Evolutionary conservation across 2,113 vertebrate species (phyloP).

Genomic region (Protobothrops mucrosquamatus): DNA sequence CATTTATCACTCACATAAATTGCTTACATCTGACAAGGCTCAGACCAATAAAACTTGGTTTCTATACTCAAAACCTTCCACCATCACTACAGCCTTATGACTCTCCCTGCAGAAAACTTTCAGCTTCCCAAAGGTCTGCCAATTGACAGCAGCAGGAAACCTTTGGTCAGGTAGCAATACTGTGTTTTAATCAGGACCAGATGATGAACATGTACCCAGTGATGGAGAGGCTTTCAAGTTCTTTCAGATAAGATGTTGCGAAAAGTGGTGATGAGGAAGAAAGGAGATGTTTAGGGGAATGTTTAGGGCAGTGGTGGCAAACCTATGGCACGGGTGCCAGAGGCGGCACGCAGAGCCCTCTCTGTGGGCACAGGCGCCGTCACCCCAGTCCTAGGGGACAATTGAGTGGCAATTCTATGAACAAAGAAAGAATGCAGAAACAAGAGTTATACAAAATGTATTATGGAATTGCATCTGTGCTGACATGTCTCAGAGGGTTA

Average conservation of each 20-base stretch:
- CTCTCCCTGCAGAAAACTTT: background rate
- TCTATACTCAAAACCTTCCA: background rate
- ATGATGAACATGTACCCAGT: background rate
- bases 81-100: background rate
- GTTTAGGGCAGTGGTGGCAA: no score
- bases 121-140: background rate
- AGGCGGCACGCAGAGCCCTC: no score
- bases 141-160: background rate
- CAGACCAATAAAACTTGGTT: background rate
- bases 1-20: background rate
- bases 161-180: background rate
- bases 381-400: no score
- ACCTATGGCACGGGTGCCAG: no score
- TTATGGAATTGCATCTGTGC: background rate
- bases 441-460: background rate
- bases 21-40: background rate
- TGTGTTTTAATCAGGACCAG: background rate
- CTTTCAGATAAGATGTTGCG: background rate
- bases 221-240: background rate
- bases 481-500: background rate
- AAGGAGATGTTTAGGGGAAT: background rate
- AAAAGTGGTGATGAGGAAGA: background rate
- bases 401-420: background rate
- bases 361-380: no score
- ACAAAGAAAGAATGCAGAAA: background rate